Evolutionary conservation across 2,888 invertebrate species (phyloP).

Genomic region (Sicus ferrugineus): DNA sequence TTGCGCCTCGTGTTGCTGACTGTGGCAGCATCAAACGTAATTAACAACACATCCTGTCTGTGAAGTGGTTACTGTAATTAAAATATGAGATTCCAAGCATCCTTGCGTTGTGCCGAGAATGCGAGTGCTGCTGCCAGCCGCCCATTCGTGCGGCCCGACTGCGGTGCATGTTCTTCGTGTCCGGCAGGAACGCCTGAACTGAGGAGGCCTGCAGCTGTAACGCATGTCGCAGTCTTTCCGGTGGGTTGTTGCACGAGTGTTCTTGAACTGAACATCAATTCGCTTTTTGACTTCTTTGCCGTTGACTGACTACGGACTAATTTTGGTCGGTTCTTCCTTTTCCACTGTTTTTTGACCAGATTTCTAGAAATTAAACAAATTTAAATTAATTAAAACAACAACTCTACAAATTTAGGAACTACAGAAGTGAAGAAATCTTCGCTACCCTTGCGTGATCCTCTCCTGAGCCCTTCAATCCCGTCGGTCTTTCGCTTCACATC

Average conservation of each 20-base stretch:
- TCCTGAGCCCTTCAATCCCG: too few species aligned
- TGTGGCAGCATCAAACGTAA: constrained; percentile 30
- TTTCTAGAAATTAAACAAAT: too few species aligned
- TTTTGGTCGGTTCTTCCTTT: too few species aligned
- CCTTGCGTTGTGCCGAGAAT: background rate
- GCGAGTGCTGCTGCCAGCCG: background rate
- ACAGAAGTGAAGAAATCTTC: background rate
- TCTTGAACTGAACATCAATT: background rate
- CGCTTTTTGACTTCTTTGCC: constrained; percentile 2
- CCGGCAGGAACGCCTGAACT: constrained; percentile 11
- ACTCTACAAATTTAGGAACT: background rate
- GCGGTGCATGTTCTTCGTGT: constrained; percentile 9
- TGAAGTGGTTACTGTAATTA: constrained; percentile 33
- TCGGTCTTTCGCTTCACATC: too few species aligned
- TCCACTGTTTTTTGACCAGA: too few species aligned
- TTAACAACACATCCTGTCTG: constrained; percentile 32
- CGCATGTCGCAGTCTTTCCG: background rate
- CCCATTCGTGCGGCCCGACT: background rate
- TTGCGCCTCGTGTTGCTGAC: background rate
- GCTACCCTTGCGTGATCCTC: too few species aligned
- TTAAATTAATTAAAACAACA: background rate
- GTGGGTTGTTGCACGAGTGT: constrained; percentile 2
- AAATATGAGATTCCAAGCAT: constrained; percentile 29
- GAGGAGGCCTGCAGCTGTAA: constrained; percentile 2
- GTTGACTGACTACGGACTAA: too few species aligned